Evolutionary conservation across 2,888 invertebrate genomes (phyloP).

Genomic region (Pseudeuparius sepicola): DNA sequence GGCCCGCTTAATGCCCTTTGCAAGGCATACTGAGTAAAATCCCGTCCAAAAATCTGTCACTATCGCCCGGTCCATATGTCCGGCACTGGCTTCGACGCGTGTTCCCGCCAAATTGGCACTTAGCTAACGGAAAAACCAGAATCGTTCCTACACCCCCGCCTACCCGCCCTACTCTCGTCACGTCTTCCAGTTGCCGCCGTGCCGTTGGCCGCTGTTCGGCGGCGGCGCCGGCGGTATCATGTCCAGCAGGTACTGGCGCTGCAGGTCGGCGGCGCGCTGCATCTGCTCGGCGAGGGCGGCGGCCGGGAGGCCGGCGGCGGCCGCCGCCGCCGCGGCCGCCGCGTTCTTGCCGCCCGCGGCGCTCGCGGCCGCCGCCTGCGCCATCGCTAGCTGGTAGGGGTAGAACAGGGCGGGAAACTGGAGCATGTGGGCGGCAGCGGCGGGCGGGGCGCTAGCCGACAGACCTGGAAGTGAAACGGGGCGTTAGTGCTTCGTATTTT

Average conservation of each 20-base stretch:
- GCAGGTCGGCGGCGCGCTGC: slow-evolving; percentile 79
- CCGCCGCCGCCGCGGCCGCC: slow-evolving; percentile 40
- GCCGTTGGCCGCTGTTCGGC: too few species aligned
- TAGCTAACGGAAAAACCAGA: too few species aligned
- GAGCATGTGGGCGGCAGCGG: slow-evolving; percentile 79
- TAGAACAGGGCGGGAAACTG: slow-evolving; percentile 81
- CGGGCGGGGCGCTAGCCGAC: slow-evolving; percentile 56
- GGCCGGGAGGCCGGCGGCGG: slow-evolving; percentile 39
- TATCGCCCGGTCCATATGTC: too few species aligned
- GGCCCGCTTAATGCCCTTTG: too few species aligned
- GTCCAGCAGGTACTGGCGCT: slow-evolving; percentile 91
- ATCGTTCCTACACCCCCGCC: slow-evolving; percentile 18
- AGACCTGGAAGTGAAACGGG: slow-evolving; percentile 42
- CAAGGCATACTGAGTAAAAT: too few species aligned
- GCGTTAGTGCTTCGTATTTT: too few species aligned
- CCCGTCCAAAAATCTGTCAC: too few species aligned
- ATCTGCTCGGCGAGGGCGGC: slow-evolving; percentile 57
- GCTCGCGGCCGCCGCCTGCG: slow-evolving; percentile 59
- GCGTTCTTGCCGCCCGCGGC: slow-evolving; percentile 30
- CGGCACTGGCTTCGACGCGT: too few species aligned
- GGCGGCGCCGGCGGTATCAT: slow-evolving; percentile 71
- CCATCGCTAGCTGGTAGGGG: slow-evolving; percentile 83
- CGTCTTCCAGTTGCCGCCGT: slow-evolving; percentile 53
- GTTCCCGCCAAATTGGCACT: too few species aligned
- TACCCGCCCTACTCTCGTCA: slow-evolving; percentile 41